A percentile compares a stretch with the other conserved stretches of the same genome.
Evolutionary conservation across 2,888 invertebrate genomes (phyloP).

Genomic region (Lingula anatina): DNA sequence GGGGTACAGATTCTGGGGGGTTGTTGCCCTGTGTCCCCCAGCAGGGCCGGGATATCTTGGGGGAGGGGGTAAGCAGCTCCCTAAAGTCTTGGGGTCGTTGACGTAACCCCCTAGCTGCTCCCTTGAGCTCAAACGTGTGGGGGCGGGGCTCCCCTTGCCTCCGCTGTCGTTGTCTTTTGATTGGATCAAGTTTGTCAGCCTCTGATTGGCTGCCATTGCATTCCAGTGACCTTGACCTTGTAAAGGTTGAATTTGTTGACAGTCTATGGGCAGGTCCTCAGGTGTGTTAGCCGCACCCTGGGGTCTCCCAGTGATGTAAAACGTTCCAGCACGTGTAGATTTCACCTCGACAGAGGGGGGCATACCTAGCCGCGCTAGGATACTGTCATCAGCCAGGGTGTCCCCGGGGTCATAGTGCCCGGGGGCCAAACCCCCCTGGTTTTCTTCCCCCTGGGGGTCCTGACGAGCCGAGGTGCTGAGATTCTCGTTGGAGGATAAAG

Average conservation of each 20-base stretch:
- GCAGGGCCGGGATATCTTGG: conserved; percentile 2
- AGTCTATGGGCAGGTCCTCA: neutral
- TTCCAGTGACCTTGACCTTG: too few relatives aligned
- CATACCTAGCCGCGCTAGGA: conserved; percentile 39
- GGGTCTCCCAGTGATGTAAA: conserved; percentile 14
- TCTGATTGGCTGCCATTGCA: too few relatives aligned
- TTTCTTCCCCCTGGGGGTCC: conserved; percentile 89
- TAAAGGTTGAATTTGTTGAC: too few relatives aligned
- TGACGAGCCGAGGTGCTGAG: conserved; percentile 63
- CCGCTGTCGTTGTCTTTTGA: too few relatives aligned
- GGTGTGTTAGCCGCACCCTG: neutral
- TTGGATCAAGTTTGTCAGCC: too few relatives aligned
- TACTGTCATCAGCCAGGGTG: conserved; percentile 26
- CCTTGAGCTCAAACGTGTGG: too few relatives aligned
- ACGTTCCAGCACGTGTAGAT: conserved; percentile 7
- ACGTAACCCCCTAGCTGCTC: too few relatives aligned
- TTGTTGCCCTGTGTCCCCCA: conserved; percentile 7
- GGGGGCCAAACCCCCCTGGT: conserved; percentile 19
- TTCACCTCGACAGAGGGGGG: conserved; percentile 18
- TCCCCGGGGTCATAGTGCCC: conserved; percentile 17
- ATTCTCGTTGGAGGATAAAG: conserved; percentile 79
- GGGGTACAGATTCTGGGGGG: too few relatives aligned
- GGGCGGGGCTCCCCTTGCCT: too few relatives aligned
- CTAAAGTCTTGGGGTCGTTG: too few relatives aligned
- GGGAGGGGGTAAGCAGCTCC: too few relatives aligned